Base-by-base conservation (phyloP, 2,797 vertebrate genomes). In the Danio tinwini region DNA sequence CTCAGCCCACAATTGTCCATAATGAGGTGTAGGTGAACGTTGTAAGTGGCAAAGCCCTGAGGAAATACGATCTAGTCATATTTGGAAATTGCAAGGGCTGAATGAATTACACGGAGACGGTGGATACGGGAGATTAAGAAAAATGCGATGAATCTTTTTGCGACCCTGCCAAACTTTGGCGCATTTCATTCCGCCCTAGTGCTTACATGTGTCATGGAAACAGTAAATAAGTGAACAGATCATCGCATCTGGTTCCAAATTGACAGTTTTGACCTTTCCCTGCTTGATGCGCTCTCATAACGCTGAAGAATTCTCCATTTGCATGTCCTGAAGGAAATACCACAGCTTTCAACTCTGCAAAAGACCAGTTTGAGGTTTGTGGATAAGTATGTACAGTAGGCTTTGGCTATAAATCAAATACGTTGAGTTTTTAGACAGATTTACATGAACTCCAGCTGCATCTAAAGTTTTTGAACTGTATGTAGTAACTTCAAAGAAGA, bases 221-320 rank as follows among this genome's bases (percentile, higher is more conserved):
- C n/a, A 6, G 64, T 78, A 78, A 50, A 68, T 62, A 70, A 62
- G 67, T 71, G 67, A 78, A 71, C 55, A 44, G 67, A 78, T 78
- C 58, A 78, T 78, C 42, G 47, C 67, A 47, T 64, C 42, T 62
- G 16, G 16, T 39, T 56, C 59, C 11, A 29, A 64, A 80, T 47
- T 55, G 69, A 80, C 78, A 73, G 78, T 65, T 65, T 64, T 73
- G 61, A 80, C 78, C 78, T 80, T 80, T 68, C 56, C 50, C 16
- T 16, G 50, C 9, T 53, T 73, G 69, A 73, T 65, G 12, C 67
- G 12, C 37, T 56, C 50, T 73, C 59, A 56, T 65, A 80, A 64
- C 69, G 16, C 10, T 73, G 59, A 80, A 45, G 59, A 65, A 47
- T 47, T 63, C 49, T 42, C 19, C 37, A 72, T 71, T 63, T 72